Evolutionary conservation across 1,140 invertebrate species (phyloP).

Genomic region (Trichonephila inaurata): DNA sequence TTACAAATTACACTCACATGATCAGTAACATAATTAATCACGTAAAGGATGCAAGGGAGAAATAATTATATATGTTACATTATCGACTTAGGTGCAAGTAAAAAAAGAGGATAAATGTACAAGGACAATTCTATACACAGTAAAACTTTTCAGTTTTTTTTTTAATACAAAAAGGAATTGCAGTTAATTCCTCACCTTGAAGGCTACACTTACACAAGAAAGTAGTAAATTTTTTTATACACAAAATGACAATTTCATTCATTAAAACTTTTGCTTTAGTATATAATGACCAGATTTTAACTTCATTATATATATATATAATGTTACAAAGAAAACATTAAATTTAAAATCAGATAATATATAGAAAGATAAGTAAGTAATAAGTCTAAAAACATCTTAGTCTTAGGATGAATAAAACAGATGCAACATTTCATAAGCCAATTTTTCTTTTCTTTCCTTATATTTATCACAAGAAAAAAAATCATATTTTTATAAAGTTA

Average conservation of each 20-base stretch:
- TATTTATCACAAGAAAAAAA: background rate
- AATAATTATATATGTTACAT: constrained; percentile 61
- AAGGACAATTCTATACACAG: constrained; percentile 66
- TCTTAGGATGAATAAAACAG: background rate
- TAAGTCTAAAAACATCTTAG: background rate
- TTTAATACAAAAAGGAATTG: constrained; percentile 61
- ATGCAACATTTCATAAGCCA: background rate
- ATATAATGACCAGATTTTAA: constrained; percentile 55
- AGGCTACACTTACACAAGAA: constrained; percentile 60
- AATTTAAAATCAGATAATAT: background rate
- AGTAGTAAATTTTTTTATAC: background rate
- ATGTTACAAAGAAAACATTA: background rate
- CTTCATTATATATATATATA: background rate
- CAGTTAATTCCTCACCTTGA: constrained; percentile 50
- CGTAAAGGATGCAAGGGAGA: constrained; percentile 46
- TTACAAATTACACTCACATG: constrained; percentile 35
- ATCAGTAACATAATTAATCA: constrained; percentile 67
- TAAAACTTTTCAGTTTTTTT: constrained; percentile 33
- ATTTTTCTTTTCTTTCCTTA: background rate
- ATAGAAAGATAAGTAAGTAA: background rate
- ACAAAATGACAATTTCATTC: background rate
- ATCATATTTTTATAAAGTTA: background rate
- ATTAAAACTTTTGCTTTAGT: background rate
- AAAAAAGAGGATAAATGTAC: constrained; percentile 59
- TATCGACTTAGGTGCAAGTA: constrained; percentile 61